Evolutionary conservation across 2,888 invertebrate species (phyloP), one percentile per base, ranked within the genome.

Genomic region (Drosophila kuntzei): DNA sequence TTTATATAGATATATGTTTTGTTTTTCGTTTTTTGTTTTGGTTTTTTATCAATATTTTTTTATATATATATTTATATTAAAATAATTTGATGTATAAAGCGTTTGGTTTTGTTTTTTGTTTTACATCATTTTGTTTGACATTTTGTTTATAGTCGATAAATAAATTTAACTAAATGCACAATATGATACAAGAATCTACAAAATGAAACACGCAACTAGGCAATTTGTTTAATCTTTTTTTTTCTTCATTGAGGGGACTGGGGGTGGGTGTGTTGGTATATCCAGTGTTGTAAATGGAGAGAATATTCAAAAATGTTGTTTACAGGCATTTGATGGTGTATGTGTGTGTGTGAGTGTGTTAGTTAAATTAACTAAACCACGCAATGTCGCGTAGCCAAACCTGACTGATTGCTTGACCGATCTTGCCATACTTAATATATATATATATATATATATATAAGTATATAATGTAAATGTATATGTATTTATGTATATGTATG

Each of bases 51-150:
- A 66, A 66, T 72, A 72, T 58, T 55, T 51, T 68, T 49, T 41
- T 46, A 55, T 46, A 71, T 71, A 79, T 80, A 79, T 74, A 80
- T 83, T 76, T 85, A 74, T 81, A 86, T 83, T 82, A 86, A 86
- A 82, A 86, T 82, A 82, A 83, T 86, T 82, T 82, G 84, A 82
- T 86, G 82, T 82, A 80, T 82, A 82, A 82, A 82, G 87, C 82
- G 84, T 80, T 82, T 82, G 75, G 65, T 82, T 71, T 59, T 61
- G 37, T 44, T 29, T 51, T 64, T 47, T 41, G 32, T 71, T 65
- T 62, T 76, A 46, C 57, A 49, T 61, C 63, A 27, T 47, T 51
- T 29, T 54, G 34, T 49, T 64, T 68, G 41, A 27, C 57, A 64
- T 67, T 60, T 53, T 53, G 34, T 43, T 66, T 44, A 54, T 55